Evolutionary conservation across 2,797 vertebrate species (phyloP).

Genomic region (Poecilia velifera): DNA sequence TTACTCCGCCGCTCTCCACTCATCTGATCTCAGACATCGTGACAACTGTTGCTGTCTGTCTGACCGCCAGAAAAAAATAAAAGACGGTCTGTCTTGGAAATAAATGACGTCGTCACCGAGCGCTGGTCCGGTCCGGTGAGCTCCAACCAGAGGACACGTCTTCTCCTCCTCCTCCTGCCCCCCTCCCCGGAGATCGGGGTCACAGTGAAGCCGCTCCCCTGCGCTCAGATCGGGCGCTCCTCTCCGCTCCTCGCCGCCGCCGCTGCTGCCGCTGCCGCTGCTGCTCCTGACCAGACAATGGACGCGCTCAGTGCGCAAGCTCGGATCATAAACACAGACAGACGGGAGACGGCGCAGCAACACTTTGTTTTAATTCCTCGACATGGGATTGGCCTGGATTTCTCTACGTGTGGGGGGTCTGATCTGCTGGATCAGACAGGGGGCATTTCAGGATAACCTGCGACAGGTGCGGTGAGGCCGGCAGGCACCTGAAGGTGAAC

Average conservation of each 20-base stretch:
- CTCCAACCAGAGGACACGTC: slow-evolving; percentile 37
- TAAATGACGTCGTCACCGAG: slow-evolving; percentile 41
- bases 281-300: slow-evolving; percentile 77
- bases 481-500: not conserved
- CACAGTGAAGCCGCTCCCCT: slow-evolving; percentile 72
- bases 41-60: slow-evolving; percentile 78
- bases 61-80: slow-evolving; percentile 29
- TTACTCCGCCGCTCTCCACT: slow-evolving; percentile 56
- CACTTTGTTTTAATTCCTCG: slow-evolving; percentile 24
- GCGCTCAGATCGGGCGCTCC: slow-evolving; percentile 63
- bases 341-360: slow-evolving; percentile 35
- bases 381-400: slow-evolving; percentile 31
- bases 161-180: slow-evolving; percentile 1
- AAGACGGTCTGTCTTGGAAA: slow-evolving; percentile 38
- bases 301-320: slow-evolving; percentile 80
- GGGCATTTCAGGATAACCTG: slow-evolving; percentile 8
- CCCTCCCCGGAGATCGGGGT: slow-evolving; percentile 67
- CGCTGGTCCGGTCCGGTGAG: slow-evolving; percentile 38
- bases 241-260: slow-evolving; percentile 52
- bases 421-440: not conserved
- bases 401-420: not conserved
- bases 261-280: slow-evolving; percentile 57
- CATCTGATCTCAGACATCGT: slow-evolving; percentile 75
- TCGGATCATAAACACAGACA: slow-evolving; percentile 69
- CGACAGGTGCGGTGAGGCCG: slow-evolving; percentile 8